Conservation (phyloP, 2,797 vertebrate genomes). For the Gymnoscopelus braueri region DNA sequence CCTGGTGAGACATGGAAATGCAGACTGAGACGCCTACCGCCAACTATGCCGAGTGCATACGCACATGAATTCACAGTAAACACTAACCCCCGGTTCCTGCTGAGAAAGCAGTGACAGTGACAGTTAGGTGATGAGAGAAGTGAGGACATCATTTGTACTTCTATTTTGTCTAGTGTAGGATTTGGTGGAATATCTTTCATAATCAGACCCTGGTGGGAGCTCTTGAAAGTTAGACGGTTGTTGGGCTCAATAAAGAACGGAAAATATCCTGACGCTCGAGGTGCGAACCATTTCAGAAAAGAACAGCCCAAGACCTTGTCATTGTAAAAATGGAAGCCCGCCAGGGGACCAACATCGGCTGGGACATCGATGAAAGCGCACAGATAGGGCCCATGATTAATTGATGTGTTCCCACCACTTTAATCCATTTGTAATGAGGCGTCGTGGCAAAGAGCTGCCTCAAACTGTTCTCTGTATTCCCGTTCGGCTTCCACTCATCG, state of each 20-base stretch:
- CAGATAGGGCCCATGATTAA: conserved; percentile 13
- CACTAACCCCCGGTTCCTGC: neutral
- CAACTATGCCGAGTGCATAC: conserved; percentile 6
- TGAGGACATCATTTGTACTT: neutral
- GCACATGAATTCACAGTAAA: neutral
- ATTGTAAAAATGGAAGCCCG: neutral
- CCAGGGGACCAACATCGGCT: neutral
- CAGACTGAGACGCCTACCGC: conserved; percentile 17
- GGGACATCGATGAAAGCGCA: neutral
- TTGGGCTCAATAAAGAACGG: too few species aligned
- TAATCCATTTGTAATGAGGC: conserved; percentile 16
- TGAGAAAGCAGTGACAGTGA: neutral
- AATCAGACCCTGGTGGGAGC: neutral
- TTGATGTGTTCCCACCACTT: conserved; percentile 18
- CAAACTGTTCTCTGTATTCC: conserved; percentile 9
- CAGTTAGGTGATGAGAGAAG: neutral
- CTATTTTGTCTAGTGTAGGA: neutral
- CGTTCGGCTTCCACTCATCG: conserved; percentile 10
- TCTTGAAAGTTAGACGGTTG: too few species aligned
- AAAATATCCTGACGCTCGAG: neutral
- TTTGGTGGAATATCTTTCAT: neutral
- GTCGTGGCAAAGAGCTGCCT: neutral
- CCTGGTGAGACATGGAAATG: conserved; percentile 36
- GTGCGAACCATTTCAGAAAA: neutral
- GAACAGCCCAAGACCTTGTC: conserved; percentile 1